Conservation (phyloP, 2,888 invertebrate species). For the Willowsia nigromaculata region DNA sequence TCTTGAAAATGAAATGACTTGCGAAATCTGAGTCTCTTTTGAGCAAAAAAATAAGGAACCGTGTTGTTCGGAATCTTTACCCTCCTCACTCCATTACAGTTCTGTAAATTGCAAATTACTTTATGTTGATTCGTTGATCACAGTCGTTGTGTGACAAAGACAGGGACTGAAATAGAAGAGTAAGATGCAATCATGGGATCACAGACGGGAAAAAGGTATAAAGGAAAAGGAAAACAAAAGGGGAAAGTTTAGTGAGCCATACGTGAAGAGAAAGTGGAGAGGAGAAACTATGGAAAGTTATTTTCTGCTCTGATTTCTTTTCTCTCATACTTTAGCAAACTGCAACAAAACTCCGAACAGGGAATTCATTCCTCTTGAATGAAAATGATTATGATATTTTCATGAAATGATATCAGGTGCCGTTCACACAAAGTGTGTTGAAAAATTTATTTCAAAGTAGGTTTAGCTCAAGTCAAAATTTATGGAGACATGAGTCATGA, state of each 20-base stretch:
- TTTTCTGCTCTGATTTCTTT: slow-evolving; percentile 25
- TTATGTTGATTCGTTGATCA: not conserved
- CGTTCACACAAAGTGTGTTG: too few species aligned
- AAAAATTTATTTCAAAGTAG: too few species aligned
- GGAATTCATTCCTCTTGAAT: not conserved
- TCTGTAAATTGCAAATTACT: too few species aligned
- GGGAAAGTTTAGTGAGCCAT: slow-evolving; percentile 8
- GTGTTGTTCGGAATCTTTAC: not conserved
- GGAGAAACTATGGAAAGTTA: not conserved
- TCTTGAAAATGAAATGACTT: not conserved
- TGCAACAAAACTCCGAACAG: not conserved
- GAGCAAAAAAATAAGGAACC: not conserved
- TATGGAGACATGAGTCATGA: not conserved
- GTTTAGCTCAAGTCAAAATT: not conserved
- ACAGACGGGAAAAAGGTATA: not conserved
- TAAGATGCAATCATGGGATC: not conserved
- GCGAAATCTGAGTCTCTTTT: too few species aligned
- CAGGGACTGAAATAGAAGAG: not conserved
- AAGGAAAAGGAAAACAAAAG: not conserved
- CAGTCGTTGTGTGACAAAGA: too few species aligned
- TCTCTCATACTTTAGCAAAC: not conserved
- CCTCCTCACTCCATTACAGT: too few species aligned
- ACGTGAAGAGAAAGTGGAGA: not conserved
- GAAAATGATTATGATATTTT: not conserved
- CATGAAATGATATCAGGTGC: not conserved